Evolutionary conservation across 2,797 vertebrate genomes (phyloP).

Genomic region (Botia kubotai): DNA sequence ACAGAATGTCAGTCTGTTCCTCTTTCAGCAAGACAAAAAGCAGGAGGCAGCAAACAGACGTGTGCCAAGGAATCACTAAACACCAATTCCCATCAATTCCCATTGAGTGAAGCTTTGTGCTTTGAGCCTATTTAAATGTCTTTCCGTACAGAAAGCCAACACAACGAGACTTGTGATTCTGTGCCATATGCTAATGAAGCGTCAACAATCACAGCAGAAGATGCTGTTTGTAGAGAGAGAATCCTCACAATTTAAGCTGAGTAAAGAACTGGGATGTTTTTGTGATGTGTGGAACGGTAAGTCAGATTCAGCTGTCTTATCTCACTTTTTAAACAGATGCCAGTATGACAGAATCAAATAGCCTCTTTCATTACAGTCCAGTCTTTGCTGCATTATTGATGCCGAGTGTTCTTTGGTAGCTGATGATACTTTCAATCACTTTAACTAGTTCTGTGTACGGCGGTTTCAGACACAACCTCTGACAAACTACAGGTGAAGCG

Average conservation of each 20-base stretch:
- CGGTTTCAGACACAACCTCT: conserved; percentile 21
- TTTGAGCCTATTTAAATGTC: neutral
- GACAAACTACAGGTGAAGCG: conserved; percentile 16
- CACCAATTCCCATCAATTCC: neutral
- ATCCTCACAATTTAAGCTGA: conserved; percentile 1
- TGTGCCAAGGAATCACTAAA: conserved; percentile 13
- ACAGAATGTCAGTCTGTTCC: conserved; percentile 8
- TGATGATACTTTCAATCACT: conserved; percentile 23
- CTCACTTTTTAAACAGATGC: conserved; percentile 29
- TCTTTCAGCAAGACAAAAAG: conserved; percentile 22
- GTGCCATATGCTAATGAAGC: neutral
- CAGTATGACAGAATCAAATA: conserved; percentile 29
- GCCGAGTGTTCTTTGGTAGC: conserved; percentile 8
- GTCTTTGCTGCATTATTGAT: conserved; percentile 38
- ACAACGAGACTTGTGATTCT: neutral
- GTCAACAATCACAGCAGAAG: neutral
- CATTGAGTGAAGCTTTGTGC: neutral
- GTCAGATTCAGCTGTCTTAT: conserved; percentile 24
- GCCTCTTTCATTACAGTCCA: conserved; percentile 40
- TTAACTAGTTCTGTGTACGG: conserved; percentile 4
- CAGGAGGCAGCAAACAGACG: neutral
- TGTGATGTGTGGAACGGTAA: conserved; percentile 5
- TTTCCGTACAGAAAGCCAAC: neutral
- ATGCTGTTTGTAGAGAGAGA: neutral
- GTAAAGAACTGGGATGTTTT: neutral